phyloP scores from a whole-genome alignment of 2,888 invertebrate genomes.

The Prosopocoilus inquinatus region DNA sequence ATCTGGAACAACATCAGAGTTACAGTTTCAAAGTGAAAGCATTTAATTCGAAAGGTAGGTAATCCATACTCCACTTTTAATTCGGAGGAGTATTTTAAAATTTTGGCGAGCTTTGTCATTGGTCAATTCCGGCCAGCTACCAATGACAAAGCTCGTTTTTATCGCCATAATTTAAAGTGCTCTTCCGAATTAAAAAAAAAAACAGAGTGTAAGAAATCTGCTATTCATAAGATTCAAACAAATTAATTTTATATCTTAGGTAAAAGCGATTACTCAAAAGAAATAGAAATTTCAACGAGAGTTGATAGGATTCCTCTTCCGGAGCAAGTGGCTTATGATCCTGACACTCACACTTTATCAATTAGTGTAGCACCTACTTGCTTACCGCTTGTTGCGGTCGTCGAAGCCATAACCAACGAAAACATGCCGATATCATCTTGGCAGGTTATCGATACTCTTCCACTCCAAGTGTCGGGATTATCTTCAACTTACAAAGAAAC shows the following conservation, averaged over 20 bases:
- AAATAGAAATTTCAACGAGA: constrained; percentile 76
- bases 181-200: too few relatives aligned
- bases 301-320: constrained; percentile 82
- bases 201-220: too few relatives aligned
- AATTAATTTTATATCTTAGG: too few relatives aligned
- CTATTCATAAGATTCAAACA: too few relatives aligned
- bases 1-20: constrained; percentile 81
- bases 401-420: constrained; percentile 66
- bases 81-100: too few relatives aligned
- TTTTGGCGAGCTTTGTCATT: too few relatives aligned
- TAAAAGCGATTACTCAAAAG: constrained; percentile 78
- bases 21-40: constrained; percentile 88
- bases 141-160: too few relatives aligned
- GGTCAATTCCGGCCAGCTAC: too few relatives aligned
- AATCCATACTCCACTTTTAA: too few relatives aligned
- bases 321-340: constrained; percentile 79
- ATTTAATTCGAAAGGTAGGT: constrained; percentile 74
- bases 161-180: too few relatives aligned
- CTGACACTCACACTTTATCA: constrained; percentile 70
- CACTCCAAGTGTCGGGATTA: constrained; percentile 69
- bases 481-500: constrained; percentile 69
- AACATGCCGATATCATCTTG: constrained; percentile 59
- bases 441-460: constrained; percentile 72
- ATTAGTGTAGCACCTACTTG: constrained; percentile 80
- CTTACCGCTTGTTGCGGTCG: constrained; percentile 71